Evolutionary conservation across 2,113 vertebrate species (phyloP).

Genomic region (Syngnathus scovelli): DNA sequence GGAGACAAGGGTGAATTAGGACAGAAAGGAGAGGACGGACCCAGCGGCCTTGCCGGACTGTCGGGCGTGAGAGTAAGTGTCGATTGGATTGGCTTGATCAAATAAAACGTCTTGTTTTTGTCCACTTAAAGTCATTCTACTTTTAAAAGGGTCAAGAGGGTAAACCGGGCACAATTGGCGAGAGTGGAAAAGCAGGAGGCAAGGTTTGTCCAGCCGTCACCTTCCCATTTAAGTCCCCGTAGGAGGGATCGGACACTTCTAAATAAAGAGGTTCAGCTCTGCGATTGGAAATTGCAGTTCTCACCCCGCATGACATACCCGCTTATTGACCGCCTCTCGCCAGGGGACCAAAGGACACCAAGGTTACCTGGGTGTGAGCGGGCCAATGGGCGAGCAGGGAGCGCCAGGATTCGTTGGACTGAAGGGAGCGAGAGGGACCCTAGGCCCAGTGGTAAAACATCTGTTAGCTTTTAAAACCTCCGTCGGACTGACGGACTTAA

Average conservation of each 20-base stretch:
- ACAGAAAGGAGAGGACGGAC: constrained; percentile 82
- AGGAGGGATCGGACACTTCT: constrained; percentile 4
- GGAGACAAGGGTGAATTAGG: constrained; percentile 85
- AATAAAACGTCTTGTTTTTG: constrained; percentile 20
- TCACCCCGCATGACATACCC: constrained; percentile 13
- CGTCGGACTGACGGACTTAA: constrained; percentile 4
- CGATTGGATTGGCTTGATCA: constrained; percentile 8
- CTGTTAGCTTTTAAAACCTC: background rate
- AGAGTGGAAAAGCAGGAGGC: constrained; percentile 82
- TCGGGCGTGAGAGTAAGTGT: constrained; percentile 83
- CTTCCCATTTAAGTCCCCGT: constrained; percentile 7
- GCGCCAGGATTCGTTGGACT: constrained; percentile 80
- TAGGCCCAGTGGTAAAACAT: constrained; percentile 79
- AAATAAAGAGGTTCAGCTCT: constrained; percentile 1
- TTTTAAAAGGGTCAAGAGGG: constrained; percentile 85
- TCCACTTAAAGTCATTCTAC: constrained; percentile 31
- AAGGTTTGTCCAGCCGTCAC: constrained; percentile 73
- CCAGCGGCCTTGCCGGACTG: constrained; percentile 77
- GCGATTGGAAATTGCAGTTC: background rate
- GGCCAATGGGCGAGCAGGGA: constrained; percentile 77
- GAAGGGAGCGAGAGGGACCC: constrained; percentile 90
- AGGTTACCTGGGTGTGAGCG: constrained; percentile 85
- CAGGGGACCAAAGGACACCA: constrained; percentile 89
- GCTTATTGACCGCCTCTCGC: constrained; percentile 25
- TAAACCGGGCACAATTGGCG: constrained; percentile 84